Evolutionary conservation across 1,140 invertebrate species (phyloP), one percentile per base, ranked within the genome.

Genomic region (Drosophila erecta): DNA sequence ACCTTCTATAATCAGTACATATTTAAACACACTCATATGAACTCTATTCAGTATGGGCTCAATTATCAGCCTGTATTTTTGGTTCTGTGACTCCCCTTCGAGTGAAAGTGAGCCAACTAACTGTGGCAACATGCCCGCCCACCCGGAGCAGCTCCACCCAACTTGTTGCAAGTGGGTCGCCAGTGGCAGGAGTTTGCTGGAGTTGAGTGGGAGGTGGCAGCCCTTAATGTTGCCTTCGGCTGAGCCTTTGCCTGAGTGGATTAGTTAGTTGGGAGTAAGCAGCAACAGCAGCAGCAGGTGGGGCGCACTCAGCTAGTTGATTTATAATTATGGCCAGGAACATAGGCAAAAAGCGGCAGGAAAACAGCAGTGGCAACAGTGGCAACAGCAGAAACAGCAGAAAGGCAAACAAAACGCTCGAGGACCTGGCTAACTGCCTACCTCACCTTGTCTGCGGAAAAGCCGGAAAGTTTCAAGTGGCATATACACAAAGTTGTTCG

Each of bases 151-250:
- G n/a, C 35, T 50, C 56, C 69, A 35, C 35, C 53, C 54, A 47
- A 86, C 81, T 86, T 86, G 83, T 86, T 86, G 83, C 83, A 86
- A 86, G 74, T 87, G 81, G 81, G 81, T 87, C 83, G 59, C 79
- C 49, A 43, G 49, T 15, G 46, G 43, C 47, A 3, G 47, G n/a
- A 50, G 47, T 50, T 33, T n/a, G 8, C 2, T 17, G 35, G 40
- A 59, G 60, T 41, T 57, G 58, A 37, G 60, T 30, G 30, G 30
- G 30, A 10, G 60, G 59, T 15, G 60, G 38, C 54, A 55, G 64
- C 69, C 69, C 74, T 79, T 83, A 76, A 76, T 79, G 83, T 67
- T 81, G 75, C 67, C 80, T 65, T 67, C 70, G 60, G 70, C 50
- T 17, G 17, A 17, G 1, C 17, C 72, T 69, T 73, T 35, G 71